Conservation (phyloP, 2,888 invertebrate species). For the Folsomia manolachei region DNA sequence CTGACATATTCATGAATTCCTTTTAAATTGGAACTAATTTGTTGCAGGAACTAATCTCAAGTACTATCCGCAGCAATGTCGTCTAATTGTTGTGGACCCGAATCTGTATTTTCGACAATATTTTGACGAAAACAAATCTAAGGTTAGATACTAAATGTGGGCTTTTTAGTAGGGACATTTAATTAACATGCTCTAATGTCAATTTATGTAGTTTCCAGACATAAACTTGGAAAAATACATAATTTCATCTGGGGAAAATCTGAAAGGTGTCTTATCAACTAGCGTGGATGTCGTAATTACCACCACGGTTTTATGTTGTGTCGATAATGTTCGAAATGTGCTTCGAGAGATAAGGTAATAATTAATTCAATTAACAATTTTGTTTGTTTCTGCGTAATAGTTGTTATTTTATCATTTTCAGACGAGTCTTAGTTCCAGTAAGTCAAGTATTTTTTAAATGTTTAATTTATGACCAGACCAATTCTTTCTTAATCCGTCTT, state of each 20-base stretch:
- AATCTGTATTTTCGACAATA: conserved; percentile 41
- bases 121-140: conserved; percentile 35
- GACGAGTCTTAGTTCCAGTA: conserved; percentile 52
- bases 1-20: conserved; percentile 11
- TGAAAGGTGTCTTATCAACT: conserved; percentile 48
- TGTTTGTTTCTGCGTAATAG: too few relatives aligned
- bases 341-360: conserved; percentile 52
- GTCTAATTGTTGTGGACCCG: conserved; percentile 46
- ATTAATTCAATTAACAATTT: too few relatives aligned
- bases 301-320: conserved; percentile 52
- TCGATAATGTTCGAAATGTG: conserved; percentile 45
- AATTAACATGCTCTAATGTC: not conserved
- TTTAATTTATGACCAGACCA: conserved; percentile 2
- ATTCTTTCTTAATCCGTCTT: too few relatives aligned
- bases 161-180: too few relatives aligned
- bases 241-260: conserved; percentile 47
- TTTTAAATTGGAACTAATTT: too few relatives aligned
- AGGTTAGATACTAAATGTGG: too few relatives aligned
- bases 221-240: conserved; percentile 47
- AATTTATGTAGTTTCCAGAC: conserved; percentile 39
- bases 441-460: conserved; percentile 21
- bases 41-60: conserved; percentile 37
- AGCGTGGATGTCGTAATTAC: conserved; percentile 52
- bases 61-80: conserved; percentile 46
- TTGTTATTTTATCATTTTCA: too few relatives aligned